Evolutionary conservation across 1,140 invertebrate genomes (phyloP).

Genomic region (Drosophila quadrilineata): DNA sequence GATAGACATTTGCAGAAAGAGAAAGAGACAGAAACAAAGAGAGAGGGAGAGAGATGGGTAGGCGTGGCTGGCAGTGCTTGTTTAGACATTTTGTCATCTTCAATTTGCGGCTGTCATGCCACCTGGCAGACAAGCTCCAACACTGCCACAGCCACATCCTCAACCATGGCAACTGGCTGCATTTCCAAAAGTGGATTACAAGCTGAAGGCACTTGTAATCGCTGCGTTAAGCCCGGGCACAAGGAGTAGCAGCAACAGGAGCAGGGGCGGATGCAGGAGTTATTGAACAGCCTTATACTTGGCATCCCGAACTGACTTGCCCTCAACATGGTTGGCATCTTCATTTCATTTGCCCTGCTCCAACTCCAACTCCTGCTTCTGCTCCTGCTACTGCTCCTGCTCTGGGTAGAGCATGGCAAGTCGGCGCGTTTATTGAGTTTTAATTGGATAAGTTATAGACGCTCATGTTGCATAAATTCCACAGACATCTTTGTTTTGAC

Average conservation of each 20-base stretch:
- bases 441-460: constrained; percentile 79
- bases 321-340: constrained; percentile 57
- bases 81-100: constrained; percentile 80
- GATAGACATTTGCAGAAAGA: no score
- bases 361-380: no score
- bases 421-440: constrained; percentile 74
- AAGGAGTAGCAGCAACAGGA: constrained; percentile 1
- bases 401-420: constrained; percentile 8
- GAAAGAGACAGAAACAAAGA: no score
- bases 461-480: constrained; percentile 79
- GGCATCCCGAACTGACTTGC: constrained; percentile 18
- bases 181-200: constrained; percentile 79
- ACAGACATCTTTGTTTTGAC: constrained; percentile 67
- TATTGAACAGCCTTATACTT: constrained; percentile 53
- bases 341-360: constrained; percentile 52
- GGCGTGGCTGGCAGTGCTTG: constrained; percentile 34
- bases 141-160: background rate
- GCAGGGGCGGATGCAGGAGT: background rate
- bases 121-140: constrained; percentile 35
- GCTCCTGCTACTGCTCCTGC: background rate
- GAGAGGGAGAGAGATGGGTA: no score
- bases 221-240: constrained; percentile 70
- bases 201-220: constrained; percentile 78
- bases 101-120: constrained; percentile 77
- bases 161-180: constrained; percentile 40